These are phyloP conservation scores for Punctoribates punctum DNA, from an alignment of 2,888 invertebrate species.

Conservation along the genomic window DNA sequence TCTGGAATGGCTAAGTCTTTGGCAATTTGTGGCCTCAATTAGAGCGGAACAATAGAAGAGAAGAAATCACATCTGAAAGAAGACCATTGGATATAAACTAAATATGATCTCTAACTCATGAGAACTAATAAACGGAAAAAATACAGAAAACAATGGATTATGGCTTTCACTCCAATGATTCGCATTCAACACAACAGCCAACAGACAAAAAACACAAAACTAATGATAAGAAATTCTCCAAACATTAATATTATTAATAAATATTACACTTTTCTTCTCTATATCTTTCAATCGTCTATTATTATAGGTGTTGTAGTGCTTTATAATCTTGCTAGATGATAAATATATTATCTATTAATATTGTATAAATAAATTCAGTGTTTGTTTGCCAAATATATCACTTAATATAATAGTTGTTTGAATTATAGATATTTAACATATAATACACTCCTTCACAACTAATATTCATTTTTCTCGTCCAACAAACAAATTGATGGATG, in stretches of 20 bases:
- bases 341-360: too few species aligned
- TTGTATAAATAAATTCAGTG: too few species aligned
- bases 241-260: too few species aligned
- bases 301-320: too few species aligned
- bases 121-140: neutral
- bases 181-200: neutral
- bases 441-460: too few species aligned
- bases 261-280: too few species aligned
- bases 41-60: constrained; percentile 24
- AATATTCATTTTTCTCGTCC: too few species aligned
- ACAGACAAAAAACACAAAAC: neutral
- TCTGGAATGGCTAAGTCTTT: neutral
- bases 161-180: neutral
- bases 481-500: neutral
- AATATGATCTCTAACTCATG: neutral
- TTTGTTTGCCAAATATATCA: too few species aligned
- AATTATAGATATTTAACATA: too few species aligned
- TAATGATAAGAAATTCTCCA: neutral
- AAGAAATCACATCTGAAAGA: constrained; percentile 16
- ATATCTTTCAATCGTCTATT: too few species aligned
- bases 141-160: neutral
- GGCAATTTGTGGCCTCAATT: constrained; percentile 23
- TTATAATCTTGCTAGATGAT: too few species aligned
- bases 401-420: too few species aligned
- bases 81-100: constrained; percentile 1